Conservation (phyloP, 2,797 vertebrate genomes). For the Carapus acus region DNA sequence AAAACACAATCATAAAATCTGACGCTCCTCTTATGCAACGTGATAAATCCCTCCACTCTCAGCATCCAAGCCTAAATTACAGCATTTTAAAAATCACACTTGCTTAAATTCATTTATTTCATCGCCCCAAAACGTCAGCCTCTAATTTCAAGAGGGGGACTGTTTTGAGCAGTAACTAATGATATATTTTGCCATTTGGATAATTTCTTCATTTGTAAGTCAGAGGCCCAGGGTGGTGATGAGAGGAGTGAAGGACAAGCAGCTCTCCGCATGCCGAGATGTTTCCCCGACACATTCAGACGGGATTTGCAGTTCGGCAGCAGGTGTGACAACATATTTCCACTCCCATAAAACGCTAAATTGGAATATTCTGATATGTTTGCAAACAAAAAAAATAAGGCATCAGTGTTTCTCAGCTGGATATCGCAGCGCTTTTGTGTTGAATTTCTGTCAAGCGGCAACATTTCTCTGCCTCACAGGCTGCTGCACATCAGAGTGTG, state of each 20-base stretch:
- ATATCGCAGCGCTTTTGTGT: neutral
- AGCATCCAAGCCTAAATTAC: slow-evolving; percentile 1
- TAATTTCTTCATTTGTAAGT: no score
- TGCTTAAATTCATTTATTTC: slow-evolving; percentile 2
- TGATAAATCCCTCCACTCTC: neutral
- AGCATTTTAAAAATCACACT: slow-evolving; percentile 1
- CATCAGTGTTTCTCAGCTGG: no score
- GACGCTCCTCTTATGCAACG: neutral
- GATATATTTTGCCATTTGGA: neutral
- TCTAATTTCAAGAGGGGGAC: neutral
- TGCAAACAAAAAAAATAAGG: no score
- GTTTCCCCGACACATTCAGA: no score
- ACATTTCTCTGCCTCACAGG: neutral
- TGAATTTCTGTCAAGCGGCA: slow-evolving; percentile 3
- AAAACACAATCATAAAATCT: slow-evolving; percentile 18
- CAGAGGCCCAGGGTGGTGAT: no score
- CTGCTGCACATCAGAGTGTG: slow-evolving; percentile 8
- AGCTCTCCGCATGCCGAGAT: no score
- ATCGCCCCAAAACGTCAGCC: neutral
- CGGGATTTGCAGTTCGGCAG: no score
- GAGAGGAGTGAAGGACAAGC: no score
- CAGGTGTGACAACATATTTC: no score
- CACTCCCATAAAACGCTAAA: no score
- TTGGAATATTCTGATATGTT: no score
- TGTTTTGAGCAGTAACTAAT: neutral